Evolutionary conservation across 1,140 invertebrate species (phyloP), one percentile per base, ranked within the genome.

Genomic region (Drosophila bocki): DNA sequence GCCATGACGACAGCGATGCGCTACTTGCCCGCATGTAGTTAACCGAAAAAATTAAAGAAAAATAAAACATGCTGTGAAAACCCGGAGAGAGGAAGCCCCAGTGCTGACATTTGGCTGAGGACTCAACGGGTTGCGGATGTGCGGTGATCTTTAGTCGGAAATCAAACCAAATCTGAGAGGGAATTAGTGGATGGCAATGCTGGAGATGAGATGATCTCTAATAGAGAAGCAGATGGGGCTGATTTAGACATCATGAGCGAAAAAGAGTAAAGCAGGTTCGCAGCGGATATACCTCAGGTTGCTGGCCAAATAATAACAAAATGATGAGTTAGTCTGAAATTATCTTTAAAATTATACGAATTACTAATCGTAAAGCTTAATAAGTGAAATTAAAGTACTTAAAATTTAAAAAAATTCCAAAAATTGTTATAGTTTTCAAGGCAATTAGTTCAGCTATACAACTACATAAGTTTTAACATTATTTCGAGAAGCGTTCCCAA

Each of bases 1-100:
- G 68, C 79, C 68, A 80, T 85, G 81, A 84, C 87, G 75, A 85
- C 78, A 84, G 75, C 80, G 78, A 75, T 75, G 82, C 76, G 78
- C 85, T 59, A 74, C 83, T 83, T 74, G 56, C 69, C 57, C 69
- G 51, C 69, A 87, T 88, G 83, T 87, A 82, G 83, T 79, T 75
- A 84, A 65, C 63, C 69, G 26, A 44, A 62, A 45, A 41, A 51
- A 33, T 33, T 2, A 17, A 51, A 19, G 50, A 42, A 44, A 58
- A 56, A 45, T 4, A 11, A 39, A 54, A n/a, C 33, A 37, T 2
- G 45, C 26, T 22, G 32, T 12, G 41, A 7, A 39, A 17, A 33
- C 17, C 5, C 50, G 51, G 33, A 39, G 33, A 39, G 44, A 37
- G 22, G 57, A 42, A 54, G 48, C 59, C 65, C 33, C 53, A 74